A percentile compares a stretch with the other conserved stretches of the same genome.
Conservation (phyloP, 2,113 vertebrate species). For the Myodes glareolus region DNA sequence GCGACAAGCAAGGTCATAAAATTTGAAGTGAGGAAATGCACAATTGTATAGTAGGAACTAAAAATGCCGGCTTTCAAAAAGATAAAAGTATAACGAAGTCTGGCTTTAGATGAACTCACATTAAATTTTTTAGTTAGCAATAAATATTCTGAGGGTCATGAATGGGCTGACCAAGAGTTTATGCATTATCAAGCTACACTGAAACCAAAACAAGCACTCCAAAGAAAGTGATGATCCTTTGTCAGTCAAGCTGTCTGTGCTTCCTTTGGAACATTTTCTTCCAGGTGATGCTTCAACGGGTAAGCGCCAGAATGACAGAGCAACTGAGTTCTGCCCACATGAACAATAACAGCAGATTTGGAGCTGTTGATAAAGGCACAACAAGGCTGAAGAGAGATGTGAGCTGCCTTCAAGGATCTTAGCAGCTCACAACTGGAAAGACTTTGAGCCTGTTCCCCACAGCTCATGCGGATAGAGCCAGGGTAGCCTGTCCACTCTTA, state of each 20-base stretch:
- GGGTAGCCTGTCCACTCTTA: not conserved
- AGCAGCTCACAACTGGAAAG: not conserved
- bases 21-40: not conserved
- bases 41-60: not conserved
- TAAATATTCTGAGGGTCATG: not conserved
- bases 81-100: not conserved
- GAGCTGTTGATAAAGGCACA: not conserved
- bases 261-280: constrained; percentile 8
- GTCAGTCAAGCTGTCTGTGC: not conserved
- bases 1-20: not conserved
- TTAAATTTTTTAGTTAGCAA: constrained; percentile 33
- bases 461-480: not conserved
- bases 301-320: not conserved
- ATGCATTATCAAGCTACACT: not conserved
- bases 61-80: constrained; percentile 41
- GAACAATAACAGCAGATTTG: not conserved
- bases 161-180: not conserved
- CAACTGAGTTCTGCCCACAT: not conserved
- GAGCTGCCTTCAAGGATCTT: not conserved
- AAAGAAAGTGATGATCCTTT: not conserved
- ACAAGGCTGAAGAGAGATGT: not conserved
- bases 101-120: not conserved
- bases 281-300: not conserved
- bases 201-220: not conserved
- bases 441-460: not conserved